phyloP scores from a whole-genome alignment of 2,113 vertebrate genomes.

The Lamprologus sp. region DNA sequence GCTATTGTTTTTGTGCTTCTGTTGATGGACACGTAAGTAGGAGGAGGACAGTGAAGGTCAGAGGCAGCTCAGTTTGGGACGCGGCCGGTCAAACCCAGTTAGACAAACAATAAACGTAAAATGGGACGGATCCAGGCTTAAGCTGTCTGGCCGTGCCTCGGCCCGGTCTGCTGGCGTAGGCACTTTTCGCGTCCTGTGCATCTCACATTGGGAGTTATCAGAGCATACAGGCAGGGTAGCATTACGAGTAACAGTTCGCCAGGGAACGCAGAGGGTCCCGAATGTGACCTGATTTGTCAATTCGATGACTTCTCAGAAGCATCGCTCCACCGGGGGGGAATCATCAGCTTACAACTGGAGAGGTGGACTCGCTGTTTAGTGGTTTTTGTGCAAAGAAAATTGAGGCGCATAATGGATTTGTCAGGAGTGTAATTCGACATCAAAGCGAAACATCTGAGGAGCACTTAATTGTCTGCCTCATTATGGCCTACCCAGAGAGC shows the following conservation, averaged over 20 bases:
- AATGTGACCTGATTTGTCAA: constrained; percentile 49
- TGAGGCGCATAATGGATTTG: constrained; percentile 17
- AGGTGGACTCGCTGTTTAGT: not conserved
- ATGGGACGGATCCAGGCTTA: constrained; percentile 43
- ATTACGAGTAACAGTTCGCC: constrained; percentile 2
- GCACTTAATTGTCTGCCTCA: not conserved
- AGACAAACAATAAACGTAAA: constrained; percentile 33
- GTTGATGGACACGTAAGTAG: constrained; percentile 4
- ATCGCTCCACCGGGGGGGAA: not conserved
- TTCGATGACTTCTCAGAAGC: constrained; percentile 24
- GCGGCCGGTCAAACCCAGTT: constrained; percentile 14
- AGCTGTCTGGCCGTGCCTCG: constrained; percentile 45
- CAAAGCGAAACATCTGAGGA: constrained; percentile 10
- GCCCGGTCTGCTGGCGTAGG: constrained; percentile 51
- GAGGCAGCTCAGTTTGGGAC: constrained; percentile 12
- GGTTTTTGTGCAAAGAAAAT: constrained; percentile 2
- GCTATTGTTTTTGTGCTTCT: constrained; percentile 2
- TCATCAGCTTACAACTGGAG: not conserved
- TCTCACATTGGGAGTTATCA: constrained; percentile 44
- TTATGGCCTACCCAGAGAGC: constrained; percentile 34
- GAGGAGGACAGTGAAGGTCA: constrained; percentile 29
- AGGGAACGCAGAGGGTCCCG: constrained; percentile 16
- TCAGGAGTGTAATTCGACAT: constrained; percentile 5
- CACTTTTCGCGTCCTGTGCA: constrained; percentile 37
- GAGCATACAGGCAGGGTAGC: constrained; percentile 26